Base-by-base conservation (phyloP, 2,888 invertebrate species). In the Camptogramma bilineatum region DNA sequence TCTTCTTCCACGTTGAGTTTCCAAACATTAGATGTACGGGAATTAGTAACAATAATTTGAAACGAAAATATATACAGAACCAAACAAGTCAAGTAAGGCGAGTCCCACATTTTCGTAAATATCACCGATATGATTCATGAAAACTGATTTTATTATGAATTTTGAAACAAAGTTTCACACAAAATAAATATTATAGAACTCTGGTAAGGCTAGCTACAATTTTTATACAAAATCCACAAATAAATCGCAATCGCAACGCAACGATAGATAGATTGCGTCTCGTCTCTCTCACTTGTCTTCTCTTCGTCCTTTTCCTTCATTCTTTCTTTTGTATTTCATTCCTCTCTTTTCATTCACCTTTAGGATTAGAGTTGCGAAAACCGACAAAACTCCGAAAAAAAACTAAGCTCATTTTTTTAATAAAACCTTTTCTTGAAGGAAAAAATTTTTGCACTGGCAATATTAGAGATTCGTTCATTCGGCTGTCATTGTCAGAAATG, bases 11-110 rank as follows among this genome's bases (percentile, higher is more conserved):
- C 91, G 84, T 96, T 97, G 66, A 98, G 90, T 89, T 96, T 96
- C 97, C 97, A 98, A 82, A 97, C 94, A 76, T 95, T 96, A 58
- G 97, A 97, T 17, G 97, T 96, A 74, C 96, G 94, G 42, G 97
- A 97, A 90, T 97, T 97, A 72, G 95, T 96, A 63, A 87, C 86
- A 77, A 96, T 94, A 79, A 96, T 94, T 90, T 96, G 95, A 83
- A 96, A 94, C 73, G 95, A 95, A 85, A 96, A 94, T 82, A 96
- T 94, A 85, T 96, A 96, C 78, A 96, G 87, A 80, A 95, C 94
- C 88, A 95, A 94, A 91, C 94, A 94, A 81, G 92, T 93, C 82
- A 94, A 84, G 86, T 94, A 94, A 82, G 94, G 93, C 76, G 92
- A 91, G 78, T 94, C 94, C 86, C 93, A 90, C 93, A 94, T 94